phyloP scores from a whole-genome alignment of 1,140 invertebrate species.

The Drosophila gunungcola region DNA sequence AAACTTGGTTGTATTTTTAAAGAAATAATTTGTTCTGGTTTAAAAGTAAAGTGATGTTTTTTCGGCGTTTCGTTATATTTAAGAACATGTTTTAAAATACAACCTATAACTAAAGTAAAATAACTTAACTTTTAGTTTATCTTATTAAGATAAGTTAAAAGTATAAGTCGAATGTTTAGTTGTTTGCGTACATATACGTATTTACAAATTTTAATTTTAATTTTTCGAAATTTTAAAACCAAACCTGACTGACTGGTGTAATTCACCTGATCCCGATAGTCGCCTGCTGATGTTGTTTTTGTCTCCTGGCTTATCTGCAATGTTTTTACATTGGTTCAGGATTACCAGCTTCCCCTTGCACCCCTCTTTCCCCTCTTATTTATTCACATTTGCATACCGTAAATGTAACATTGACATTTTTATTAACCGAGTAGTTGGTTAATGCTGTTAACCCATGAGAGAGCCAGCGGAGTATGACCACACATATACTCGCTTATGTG shows the following conservation, averaged over 20 bases:
- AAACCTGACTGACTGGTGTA: slow-evolving; percentile 34
- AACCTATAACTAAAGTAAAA: too few relatives aligned
- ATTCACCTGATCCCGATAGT: slow-evolving; percentile 65
- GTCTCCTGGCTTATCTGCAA: slow-evolving; percentile 38
- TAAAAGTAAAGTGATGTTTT: too few relatives aligned
- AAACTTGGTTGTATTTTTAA: too few relatives aligned
- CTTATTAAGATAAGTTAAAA: too few relatives aligned
- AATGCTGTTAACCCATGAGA: slow-evolving; percentile 41
- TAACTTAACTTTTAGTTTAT: too few relatives aligned
- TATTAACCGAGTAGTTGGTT: slow-evolving; percentile 68
- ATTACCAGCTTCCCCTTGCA: slow-evolving; percentile 53
- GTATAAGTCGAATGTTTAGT: too few relatives aligned
- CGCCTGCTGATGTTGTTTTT: slow-evolving; percentile 31
- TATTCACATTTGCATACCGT: slow-evolving; percentile 66
- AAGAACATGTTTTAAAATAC: too few relatives aligned
- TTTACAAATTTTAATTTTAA: too few relatives aligned
- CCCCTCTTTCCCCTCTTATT: slow-evolving; percentile 6
- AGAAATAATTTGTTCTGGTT: too few relatives aligned
- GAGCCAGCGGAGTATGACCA: slow-evolving; percentile 72
- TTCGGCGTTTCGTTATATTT: too few relatives aligned
- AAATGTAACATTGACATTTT: slow-evolving; percentile 73
- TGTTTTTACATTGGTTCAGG: slow-evolving; percentile 76
- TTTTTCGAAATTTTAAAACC: too few relatives aligned
- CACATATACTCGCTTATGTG: slow-evolving; percentile 45
- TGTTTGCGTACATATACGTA: too few relatives aligned